Base-by-base conservation (phyloP, 2,113 vertebrate genomes). In the Misgurnus mizolepis region DNA sequence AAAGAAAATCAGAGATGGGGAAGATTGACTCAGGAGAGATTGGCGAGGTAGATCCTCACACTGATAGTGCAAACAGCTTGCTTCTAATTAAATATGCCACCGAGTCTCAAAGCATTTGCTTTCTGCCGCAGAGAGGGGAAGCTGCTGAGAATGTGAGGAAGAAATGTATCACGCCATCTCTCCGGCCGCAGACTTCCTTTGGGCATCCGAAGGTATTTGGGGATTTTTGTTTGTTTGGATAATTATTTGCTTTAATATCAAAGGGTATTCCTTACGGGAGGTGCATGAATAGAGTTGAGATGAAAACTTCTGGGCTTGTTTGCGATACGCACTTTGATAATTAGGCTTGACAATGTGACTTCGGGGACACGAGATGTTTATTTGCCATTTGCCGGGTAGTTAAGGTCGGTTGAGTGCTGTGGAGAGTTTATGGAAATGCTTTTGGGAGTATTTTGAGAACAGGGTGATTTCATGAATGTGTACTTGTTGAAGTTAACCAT, bases 1-100 rank as follows among this genome's bases (percentile, higher is more conserved):
- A 99, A 99, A 99, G 98, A 98, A 99, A 99, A 99, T 99, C 98
- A 98, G 97, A 99, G 98, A 98, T 99, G 98, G 96, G 96, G 96
- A 97, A 98, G 98, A 98, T 99, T 99, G 97, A 98, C 97, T 99
- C 96, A 98, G 94, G 95, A 98, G 97, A 98, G 97, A 98, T 98
- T 96, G 96, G 96, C 96, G 96, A 99, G 98, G 97, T 99, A 98
- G 96, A 99, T 99, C 95, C 95, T 94, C 94, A 94, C 95, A 95
- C 94, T 95, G 97, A 99, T 99, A 98, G 96, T 95, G 94, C 94
- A 93, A 96, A 95, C 96, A 98, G 95, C 95, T 96, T 95, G 96
- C 95, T 95, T 98, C 98, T 99, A 99, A 98, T 98, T 98, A 99
- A 97, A 98, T 98, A 99, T 99, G 96, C 96, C 95, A 95, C 94